phyloP scores from a whole-genome alignment of 2,888 invertebrate genomes.

The Synergus gifuensis region DNA sequence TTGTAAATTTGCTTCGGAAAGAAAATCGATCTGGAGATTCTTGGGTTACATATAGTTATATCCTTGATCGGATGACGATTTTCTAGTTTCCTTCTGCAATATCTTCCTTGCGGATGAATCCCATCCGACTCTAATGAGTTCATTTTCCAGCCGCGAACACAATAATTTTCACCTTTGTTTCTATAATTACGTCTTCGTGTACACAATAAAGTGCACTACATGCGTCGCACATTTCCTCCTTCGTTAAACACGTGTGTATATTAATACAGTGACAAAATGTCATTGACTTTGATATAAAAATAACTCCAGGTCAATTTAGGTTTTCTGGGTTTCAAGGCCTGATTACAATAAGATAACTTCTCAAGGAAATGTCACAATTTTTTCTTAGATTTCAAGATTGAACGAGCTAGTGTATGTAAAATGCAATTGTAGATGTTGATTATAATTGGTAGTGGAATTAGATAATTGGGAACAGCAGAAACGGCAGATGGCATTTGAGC shows the following conservation, averaged over 20 bases:
- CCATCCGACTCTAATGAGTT: constrained; percentile 54
- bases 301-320: background rate
- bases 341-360: background rate
- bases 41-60: constrained; percentile 45
- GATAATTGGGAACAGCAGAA: constrained; percentile 1
- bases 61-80: constrained; percentile 51
- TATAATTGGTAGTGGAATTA: constrained; percentile 2
- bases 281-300: constrained; percentile 25
- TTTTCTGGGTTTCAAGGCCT: background rate
- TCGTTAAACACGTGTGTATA: constrained; percentile 4
- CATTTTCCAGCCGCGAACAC: constrained; percentile 47
- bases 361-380: background rate
- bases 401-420: background rate
- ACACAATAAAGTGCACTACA: constrained; percentile 49
- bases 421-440: background rate
- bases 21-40: constrained; percentile 36
- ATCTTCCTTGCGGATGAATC: constrained; percentile 49
- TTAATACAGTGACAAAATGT: constrained; percentile 3
- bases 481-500: constrained; percentile 16
- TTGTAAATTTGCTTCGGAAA: constrained; percentile 56
- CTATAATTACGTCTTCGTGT: constrained; percentile 55
- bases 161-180: constrained; percentile 45
- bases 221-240: constrained; percentile 45
- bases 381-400: background rate
- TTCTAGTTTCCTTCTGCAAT: constrained; percentile 43